Evolutionary conservation across 1,140 invertebrate genomes (phyloP).

Genomic region (Leucophenga varia): DNA sequence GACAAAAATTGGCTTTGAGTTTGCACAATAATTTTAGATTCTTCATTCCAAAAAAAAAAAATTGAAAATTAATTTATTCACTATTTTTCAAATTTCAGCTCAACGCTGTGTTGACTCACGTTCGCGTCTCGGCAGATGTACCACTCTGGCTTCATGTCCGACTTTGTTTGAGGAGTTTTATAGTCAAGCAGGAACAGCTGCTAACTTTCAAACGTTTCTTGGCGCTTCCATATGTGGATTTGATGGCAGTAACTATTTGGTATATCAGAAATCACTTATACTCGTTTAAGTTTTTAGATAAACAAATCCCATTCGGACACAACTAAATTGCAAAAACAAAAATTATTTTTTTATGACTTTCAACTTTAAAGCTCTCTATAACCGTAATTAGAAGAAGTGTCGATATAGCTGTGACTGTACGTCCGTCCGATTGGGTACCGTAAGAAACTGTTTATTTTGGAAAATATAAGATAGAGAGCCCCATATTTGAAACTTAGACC

Average conservation of each 20-base stretch:
- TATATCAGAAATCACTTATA: too few species aligned
- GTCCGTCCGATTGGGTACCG: too few species aligned
- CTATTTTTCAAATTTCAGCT: conserved; percentile 25
- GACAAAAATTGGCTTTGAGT: neutral
- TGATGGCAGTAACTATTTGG: conserved; percentile 57
- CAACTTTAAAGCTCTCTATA: too few species aligned
- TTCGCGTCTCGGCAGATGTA: conserved; percentile 55
- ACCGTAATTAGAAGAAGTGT: too few species aligned
- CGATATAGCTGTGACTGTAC: too few species aligned
- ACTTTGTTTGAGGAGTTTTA: conserved; percentile 52
- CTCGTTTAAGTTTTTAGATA: too few species aligned
- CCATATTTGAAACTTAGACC: too few species aligned
- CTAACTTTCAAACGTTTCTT: conserved; percentile 53
- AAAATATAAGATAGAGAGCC: too few species aligned
- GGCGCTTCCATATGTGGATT: conserved; percentile 61
- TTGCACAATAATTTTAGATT: conserved; percentile 25
- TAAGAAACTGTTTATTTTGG: too few species aligned
- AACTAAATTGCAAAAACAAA: too few species aligned
- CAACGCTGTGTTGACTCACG: conserved; percentile 51
- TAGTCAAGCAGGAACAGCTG: conserved; percentile 31
- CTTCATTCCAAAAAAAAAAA: conserved; percentile 13
- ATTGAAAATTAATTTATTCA: conserved; percentile 23
- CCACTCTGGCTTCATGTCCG: conserved; percentile 57
- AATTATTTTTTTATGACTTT: too few species aligned
- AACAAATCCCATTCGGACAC: too few species aligned